Conservation (phyloP, 2,113 vertebrate genomes). For the Vireo altiloquus region DNA sequence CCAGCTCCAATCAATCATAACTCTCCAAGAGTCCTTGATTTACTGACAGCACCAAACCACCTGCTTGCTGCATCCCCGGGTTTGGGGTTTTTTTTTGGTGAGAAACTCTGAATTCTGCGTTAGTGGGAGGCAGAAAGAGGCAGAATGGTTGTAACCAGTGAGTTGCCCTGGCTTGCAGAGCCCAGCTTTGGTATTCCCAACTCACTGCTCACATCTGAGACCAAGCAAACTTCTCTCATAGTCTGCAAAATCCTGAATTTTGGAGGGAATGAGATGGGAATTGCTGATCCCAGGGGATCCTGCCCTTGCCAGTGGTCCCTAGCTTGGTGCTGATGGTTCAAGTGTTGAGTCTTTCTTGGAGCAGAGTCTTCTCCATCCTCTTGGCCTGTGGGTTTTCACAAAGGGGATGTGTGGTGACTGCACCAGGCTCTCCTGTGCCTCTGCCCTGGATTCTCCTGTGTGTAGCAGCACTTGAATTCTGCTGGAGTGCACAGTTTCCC, state of each 20-base stretch:
- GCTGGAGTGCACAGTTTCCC: fast-evolving
- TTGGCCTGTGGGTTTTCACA: not conserved
- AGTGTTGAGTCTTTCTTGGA: not conserved
- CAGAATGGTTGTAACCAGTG: too few species aligned
- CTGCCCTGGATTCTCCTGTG: fast-evolving
- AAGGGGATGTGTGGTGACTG: not conserved
- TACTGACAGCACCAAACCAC: not conserved
- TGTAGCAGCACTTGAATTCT: not conserved
- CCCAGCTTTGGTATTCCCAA: not conserved
- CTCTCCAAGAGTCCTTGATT: not conserved
- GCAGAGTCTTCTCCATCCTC: not conserved
- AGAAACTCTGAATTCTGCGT: not conserved
- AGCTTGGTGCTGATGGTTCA: not conserved
- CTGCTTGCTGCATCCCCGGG: not conserved
- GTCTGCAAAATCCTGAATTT: fast-evolving
- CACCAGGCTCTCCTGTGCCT: not conserved
- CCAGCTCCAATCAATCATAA: not conserved
- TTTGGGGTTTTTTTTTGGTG: not conserved
- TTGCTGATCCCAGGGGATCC: not conserved
- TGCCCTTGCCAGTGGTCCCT: not conserved
- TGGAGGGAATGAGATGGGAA: not conserved
- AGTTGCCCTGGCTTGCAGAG: not conserved
- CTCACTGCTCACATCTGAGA: not conserved
- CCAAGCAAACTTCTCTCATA: not conserved
- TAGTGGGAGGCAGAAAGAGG: not conserved